Conservation (phyloP, 2,113 vertebrate genomes). For the Chroicocephalus ridibundus region DNA sequence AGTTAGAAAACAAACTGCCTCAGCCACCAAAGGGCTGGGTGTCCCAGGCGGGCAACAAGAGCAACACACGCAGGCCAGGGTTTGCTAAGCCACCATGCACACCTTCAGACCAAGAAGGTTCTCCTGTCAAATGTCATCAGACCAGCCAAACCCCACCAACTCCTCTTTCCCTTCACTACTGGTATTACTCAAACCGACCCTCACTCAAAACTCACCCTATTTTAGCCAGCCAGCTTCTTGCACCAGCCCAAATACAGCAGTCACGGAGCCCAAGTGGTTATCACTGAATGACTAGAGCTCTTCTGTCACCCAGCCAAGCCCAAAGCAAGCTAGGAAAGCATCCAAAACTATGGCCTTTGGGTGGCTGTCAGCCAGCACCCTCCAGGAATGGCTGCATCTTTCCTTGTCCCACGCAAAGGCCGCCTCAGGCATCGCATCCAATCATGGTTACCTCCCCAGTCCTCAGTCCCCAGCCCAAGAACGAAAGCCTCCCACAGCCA, state of each 20-base stretch:
- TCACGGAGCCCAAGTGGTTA: rapidly evolving
- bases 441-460: rapidly evolving
- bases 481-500: not conserved
- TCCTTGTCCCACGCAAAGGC: not conserved
- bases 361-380: not conserved
- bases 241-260: not conserved
- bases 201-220: not conserved
- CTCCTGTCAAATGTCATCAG: not conserved
- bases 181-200: not conserved
- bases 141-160: not conserved
- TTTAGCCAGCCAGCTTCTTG: not conserved
- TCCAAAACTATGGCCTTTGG: not conserved
- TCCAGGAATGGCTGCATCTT: not conserved
- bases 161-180: not conserved
- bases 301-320: not conserved
- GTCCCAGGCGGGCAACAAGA: not conserved
- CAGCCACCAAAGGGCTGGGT: not conserved
- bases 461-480: not conserved
- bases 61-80: not conserved
- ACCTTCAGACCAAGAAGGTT: not conserved
- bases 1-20: not conserved
- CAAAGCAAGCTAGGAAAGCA: not conserved
- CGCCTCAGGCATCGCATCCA: not conserved
- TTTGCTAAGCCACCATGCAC: not conserved
- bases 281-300: not conserved